Base-by-base conservation (phyloP, 1,140 invertebrate genomes). In the Leptinotarsa defecta region DNA sequence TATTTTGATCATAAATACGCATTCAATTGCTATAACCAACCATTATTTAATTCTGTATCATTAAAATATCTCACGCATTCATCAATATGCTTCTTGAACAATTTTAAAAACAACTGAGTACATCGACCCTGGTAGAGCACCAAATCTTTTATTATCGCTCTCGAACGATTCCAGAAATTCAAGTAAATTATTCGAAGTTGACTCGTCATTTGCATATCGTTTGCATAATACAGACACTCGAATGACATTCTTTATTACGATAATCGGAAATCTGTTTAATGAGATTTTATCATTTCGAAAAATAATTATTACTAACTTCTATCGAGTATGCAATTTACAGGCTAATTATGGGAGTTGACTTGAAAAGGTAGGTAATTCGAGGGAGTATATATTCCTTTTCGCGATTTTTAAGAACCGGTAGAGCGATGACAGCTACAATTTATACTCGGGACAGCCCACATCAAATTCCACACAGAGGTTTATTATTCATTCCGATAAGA, bases 211-310 rank as follows among this genome's bases (percentile, higher is more conserved):
- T 49, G 34, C 68, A 70, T 70, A 70, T 48, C 68, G 43, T 70
- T 70, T 19, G 68, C 68, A 70, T 70, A 48, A 70, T 70, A 19
- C 68, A 24, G 68, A 22, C 17, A 70, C 68, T 43, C 3, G 20
- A 70, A 49, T 70, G 68, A 70, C 68, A 70, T 70, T 48, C 68
- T 70, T 70, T 70, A 70, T 70, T 48, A 49, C 68, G 19, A 70
- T 48, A 48, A 70, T 70, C 68, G n/a, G 48, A 48, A 48, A 70
- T 70, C 68, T 70, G 68, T 49, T 48, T 70, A 70, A 70, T 70
- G 68, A 70, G 34, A 52, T 48, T 48, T 49, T 70, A 70, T 70
- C 68, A 17, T 6, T 20, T 11, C 19, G 19, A 48, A 48, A n/a
- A 43, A 70, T 49, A 22, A 70, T 52, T 70, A 70, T 19, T 15